Evolutionary conservation across 2,113 vertebrate species (phyloP), one percentile per base, ranked within the genome.

Genomic region (Perccottus glenii): DNA sequence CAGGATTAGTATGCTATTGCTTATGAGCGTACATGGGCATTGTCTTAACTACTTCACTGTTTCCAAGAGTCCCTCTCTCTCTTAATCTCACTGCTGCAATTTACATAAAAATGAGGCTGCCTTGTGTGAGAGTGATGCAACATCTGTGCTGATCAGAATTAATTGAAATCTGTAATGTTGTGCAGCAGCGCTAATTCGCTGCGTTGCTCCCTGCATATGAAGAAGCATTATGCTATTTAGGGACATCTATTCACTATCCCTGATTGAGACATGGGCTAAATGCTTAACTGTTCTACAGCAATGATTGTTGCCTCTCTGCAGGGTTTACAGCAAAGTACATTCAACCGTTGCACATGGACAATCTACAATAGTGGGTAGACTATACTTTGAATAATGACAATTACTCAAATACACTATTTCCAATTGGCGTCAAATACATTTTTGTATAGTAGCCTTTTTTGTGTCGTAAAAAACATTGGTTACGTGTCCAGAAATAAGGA

Each of bases 131-230:
- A 86, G 70, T 80, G 87, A 85, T 80, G 85, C 85, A 92, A 91
- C 92, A 92, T 92, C 91, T 93, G 91, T 85, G 90, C 84, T 84
- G 82, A 92, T 90, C 87, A 79, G 86, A 92, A 92, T 92, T 92
- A 92, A 93, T 93, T 92, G 91, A 91, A 92, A 92, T 91, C 87
- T 86, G 85, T 84, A 83, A 88, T 83, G 90, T 90, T 92, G 88
- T 88, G 88, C 90, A 86, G 91, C 88, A 64, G 74, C 63, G 90
- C 93, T 93, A 93, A 93, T 91, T 91, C 79, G 79, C 84, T n/a
- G 66, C 60, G 85, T 87, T 90, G 85, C 91, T 83, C 73, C 87
- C 84, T 80, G 90, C 84, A 87, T 88, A 88, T 85, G 86, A 88
- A 87, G 86, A 81, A 88, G 86, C 84, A 68, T 77, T 85, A 44